phyloP scores from a whole-genome alignment of 2,797 vertebrate species.

The Huso huso region DNA sequence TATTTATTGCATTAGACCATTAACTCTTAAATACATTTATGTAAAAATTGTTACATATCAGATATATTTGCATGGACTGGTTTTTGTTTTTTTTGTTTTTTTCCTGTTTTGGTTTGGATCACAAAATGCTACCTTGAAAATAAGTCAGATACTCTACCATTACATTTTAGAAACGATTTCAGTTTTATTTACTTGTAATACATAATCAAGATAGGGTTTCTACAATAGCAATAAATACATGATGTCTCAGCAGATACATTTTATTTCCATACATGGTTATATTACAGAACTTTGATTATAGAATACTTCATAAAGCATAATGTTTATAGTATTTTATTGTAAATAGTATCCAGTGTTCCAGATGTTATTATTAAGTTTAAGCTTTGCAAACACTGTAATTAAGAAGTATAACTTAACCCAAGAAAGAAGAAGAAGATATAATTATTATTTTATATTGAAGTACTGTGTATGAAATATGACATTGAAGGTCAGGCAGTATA shows the following conservation, averaged over 20 bases:
- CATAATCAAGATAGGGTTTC: constrained; percentile 52
- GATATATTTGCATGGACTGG: constrained; percentile 59
- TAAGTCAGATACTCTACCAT: constrained; percentile 46
- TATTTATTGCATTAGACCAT: constrained; percentile 37
- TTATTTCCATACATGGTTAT: constrained; percentile 43
- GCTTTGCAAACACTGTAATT: constrained; percentile 60
- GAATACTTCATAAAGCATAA: no score
- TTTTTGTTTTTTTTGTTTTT: constrained; percentile 35
- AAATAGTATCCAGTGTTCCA: constrained; percentile 62
- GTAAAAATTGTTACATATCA: constrained; percentile 28
- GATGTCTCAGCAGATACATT: constrained; percentile 49
- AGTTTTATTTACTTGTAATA: constrained; percentile 40
- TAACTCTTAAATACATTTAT: constrained; percentile 25
- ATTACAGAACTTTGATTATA: no score
- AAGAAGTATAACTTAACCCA: constrained; percentile 40
- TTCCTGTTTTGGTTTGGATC: constrained; percentile 36
- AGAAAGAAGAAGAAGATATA: constrained; percentile 18
- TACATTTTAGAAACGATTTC: constrained; percentile 35
- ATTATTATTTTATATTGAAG: constrained; percentile 23
- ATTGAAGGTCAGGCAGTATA: constrained; percentile 24
- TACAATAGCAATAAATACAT: constrained; percentile 76
- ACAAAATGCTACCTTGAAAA: constrained; percentile 38
- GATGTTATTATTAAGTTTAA: constrained; percentile 61
- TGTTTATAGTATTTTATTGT: constrained; percentile 51
- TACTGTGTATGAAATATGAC: constrained; percentile 23